Base-by-base conservation (phyloP, 2,888 invertebrate genomes). In the Cataglyphis livida region DNA sequence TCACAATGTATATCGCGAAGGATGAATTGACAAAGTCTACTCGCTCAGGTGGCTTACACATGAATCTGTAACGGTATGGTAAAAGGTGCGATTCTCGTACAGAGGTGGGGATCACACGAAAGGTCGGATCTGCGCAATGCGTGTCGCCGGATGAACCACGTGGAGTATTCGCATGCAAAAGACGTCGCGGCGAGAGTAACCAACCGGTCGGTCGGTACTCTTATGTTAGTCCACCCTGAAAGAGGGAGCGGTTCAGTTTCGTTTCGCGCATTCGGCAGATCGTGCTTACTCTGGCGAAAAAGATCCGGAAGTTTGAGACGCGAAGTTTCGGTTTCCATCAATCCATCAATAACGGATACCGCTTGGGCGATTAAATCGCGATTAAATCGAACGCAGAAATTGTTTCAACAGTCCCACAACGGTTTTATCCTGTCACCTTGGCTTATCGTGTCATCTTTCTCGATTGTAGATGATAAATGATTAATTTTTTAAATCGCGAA, bases 141-240 rank as follows among this genome's bases (percentile, higher is more conserved):
- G 91, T 90, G 89, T 91, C 89, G 90, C 87, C 91, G 86, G 91
- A 92, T 92, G 91, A 92, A 89, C 92, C 92, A 92, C 92, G 92
- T 92, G 93, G 92, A 88, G 90, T 89, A 92, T 92, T 93, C 92
- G 87, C 93, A 93, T 94, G 93, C 93, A 94, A 94, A 93, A 93
- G 91, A 93, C 90, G 90, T 86, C 84, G 84, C 68, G 75, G 66
- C 51, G 84, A 81, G 78, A 78, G 81, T 87, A 87, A 79, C n/a
- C 89, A 84, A 81, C 28, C 85, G 84, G 90, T 78, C 85, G 84
- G 90, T 78, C 79, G 78, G 81, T 84, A 74, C 86, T 88, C 87
- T 86, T 28, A 28, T 28, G 25, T 28, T 89, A 91, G 91, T 92
- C 89, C 87, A 84, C 84, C 82, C 84, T 82, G 88, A 88, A 89